Conservation (phyloP, 1,140 invertebrate species). For the Ostrea edulis region DNA sequence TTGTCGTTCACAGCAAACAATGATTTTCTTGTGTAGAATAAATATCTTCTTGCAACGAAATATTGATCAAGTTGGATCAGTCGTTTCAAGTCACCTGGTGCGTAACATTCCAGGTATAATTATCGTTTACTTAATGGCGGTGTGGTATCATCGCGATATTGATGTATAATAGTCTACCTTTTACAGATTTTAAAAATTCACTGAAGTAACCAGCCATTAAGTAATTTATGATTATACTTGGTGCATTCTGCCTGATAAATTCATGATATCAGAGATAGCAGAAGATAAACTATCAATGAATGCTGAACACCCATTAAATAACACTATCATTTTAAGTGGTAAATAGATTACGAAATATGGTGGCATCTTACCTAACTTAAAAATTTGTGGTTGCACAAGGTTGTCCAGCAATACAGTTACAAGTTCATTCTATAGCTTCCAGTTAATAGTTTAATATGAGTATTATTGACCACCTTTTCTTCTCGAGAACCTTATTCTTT, state of each 20-base stretch:
- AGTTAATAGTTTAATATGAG: too few relatives aligned
- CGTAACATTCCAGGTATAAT: constrained; percentile 23
- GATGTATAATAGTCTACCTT: constrained; percentile 8
- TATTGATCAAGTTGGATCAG: constrained; percentile 26
- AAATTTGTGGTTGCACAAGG: too few relatives aligned
- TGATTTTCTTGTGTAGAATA: constrained; percentile 22
- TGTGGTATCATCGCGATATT: neutral
- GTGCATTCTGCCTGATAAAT: neutral
- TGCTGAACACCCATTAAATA: neutral
- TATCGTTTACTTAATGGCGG: constrained; percentile 1
- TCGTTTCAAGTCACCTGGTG: constrained; percentile 23
- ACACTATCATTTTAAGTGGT: neutral
- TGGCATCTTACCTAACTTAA: too few relatives aligned
- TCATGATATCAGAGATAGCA: neutral
- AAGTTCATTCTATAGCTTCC: too few relatives aligned
- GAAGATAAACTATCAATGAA: constrained; percentile 12
- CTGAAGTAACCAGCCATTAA: constrained; percentile 18
- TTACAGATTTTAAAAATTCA: constrained; percentile 24
- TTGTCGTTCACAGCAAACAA: constrained; percentile 3
- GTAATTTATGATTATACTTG: neutral
- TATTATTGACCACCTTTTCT: too few relatives aligned
- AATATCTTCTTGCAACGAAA: constrained; percentile 1
- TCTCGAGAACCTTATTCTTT: too few relatives aligned
- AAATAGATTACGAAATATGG: neutral
- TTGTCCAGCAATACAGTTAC: too few relatives aligned